Base-by-base conservation (phyloP, 2,797 vertebrate genomes). In the Pseudotriccus pelzelni region DNA sequence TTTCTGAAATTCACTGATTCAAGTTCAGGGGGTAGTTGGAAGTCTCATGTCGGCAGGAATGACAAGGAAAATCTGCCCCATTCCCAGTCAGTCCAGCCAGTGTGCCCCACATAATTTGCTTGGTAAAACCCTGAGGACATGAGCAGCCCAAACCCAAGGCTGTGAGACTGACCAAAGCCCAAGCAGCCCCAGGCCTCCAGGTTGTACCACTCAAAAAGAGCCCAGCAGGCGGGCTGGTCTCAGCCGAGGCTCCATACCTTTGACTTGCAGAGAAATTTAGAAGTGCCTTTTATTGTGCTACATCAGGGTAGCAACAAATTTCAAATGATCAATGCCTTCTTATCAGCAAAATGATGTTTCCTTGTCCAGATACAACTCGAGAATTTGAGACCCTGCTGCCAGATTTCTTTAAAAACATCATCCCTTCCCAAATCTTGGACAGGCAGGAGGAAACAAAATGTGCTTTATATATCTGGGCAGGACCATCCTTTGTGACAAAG, bases 221-320 rank as follows among this genome's bases (percentile, higher is more conserved):
- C 11, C 27, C n/a, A 22, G 39, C 24, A 59, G 10, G 12, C 6
- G 5, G 37, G 47, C 46, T n/a, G n/a, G 53, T 24, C 21, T 56
- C 7, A 7, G 7, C 23, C 41, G 52, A 41, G 37, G 36, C 36
- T 55, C 36, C 0, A 0, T 4, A 36, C 12, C 36, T 63, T 32
- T 23, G 56, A 37, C 47, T 70, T 78, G 36, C 23, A 66, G 76
- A 66, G 56, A 64, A 78, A 78, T 39, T 46, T 15, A 6, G 5
- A 43, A 36, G 3, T 22, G 43, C 16, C 23, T 52, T 69, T 47
- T 37, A 7, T 43, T 62, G 44, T 41, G 18, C 69, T 56, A 37
- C 46, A 41, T 39, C 34, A 60, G 6, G 37, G 20, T 43, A 62
- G 37, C 10, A 52, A 56, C 16, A 64, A 14, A 43, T 55, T 69